Evolutionary conservation across 2,888 invertebrate genomes (phyloP).

Genomic region (Eupithecia tripunctaria): DNA sequence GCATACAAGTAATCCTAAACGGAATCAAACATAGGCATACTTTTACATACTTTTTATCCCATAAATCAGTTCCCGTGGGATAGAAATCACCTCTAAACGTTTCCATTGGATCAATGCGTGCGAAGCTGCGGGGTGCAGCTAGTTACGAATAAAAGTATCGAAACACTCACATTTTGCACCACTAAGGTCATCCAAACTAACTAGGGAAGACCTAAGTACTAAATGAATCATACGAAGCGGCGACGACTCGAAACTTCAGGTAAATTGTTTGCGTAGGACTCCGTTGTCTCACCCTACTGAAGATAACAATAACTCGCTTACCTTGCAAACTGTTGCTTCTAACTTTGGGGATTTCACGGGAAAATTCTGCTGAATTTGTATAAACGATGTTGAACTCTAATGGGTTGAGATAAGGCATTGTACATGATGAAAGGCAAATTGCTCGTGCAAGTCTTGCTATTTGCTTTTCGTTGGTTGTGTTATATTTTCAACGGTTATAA

Average conservation of each 20-base stretch:
- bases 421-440: slow-evolving; percentile 1
- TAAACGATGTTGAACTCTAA: slow-evolving; percentile 19
- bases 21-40: too few relatives aligned
- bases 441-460: background rate
- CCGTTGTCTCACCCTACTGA: slow-evolving; percentile 24
- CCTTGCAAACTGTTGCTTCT: slow-evolving; percentile 50
- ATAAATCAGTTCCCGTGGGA: too few relatives aligned
- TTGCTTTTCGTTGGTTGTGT: background rate
- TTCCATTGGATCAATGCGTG: too few relatives aligned
- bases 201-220: background rate
- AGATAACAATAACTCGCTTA: slow-evolving; percentile 30
- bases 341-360: slow-evolving; percentile 27
- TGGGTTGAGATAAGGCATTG: slow-evolving; percentile 16
- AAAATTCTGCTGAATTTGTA: slow-evolving; percentile 20
- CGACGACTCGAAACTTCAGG: background rate
- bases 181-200: background rate
- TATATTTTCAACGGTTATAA: background rate
- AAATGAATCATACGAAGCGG: background rate
- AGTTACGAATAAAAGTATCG: too few relatives aligned
- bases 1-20: too few relatives aligned
- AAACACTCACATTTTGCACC: too few relatives aligned
- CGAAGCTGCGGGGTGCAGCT: too few relatives aligned
- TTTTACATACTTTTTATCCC: too few relatives aligned
- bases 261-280: slow-evolving; percentile 23
- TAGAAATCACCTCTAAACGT: too few relatives aligned